Percentiles rank a stretch among this genome's conserved stretches.
phyloP scores from a whole-genome alignment of 1,140 invertebrate genomes.

The Pseudomyrmex sp. region DNA sequence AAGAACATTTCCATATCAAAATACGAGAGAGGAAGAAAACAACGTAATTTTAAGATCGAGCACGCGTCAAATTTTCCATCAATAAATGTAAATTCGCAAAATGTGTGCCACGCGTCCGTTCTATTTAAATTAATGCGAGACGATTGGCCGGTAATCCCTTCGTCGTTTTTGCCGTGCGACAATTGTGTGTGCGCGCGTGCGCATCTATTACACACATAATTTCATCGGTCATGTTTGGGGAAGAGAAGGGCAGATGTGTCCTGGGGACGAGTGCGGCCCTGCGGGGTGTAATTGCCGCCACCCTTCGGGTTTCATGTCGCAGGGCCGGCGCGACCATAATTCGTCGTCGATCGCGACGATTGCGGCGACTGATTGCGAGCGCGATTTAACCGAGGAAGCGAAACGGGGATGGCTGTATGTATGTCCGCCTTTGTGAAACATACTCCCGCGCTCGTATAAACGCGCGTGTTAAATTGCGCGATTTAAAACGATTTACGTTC shows the following conservation, averaged over 20 bases:
- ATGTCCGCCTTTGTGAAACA: slow-evolving; percentile 66
- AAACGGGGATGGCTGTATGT: slow-evolving; percentile 55
- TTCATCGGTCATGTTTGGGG: slow-evolving; percentile 17
- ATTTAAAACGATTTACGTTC: slow-evolving; percentile 68
- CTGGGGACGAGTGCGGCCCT: slow-evolving; percentile 42
- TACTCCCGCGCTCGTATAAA: slow-evolving; percentile 59
- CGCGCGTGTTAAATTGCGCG: slow-evolving; percentile 64
- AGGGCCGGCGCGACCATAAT: slow-evolving; percentile 72
- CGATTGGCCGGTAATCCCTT: slow-evolving; percentile 23
- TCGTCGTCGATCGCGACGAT: slow-evolving; percentile 70
- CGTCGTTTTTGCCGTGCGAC: slow-evolving; percentile 29
- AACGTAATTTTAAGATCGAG: background rate
- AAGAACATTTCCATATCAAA: background rate
- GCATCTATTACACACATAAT: slow-evolving; percentile 54
- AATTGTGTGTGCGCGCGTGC: background rate
- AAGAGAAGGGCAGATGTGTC: slow-evolving; percentile 42
- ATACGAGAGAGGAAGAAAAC: background rate
- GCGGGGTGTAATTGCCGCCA: slow-evolving; percentile 51
- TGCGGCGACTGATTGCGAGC: slow-evolving; percentile 69
- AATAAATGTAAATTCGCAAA: slow-evolving; percentile 18
- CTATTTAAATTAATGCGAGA: slow-evolving; percentile 41
- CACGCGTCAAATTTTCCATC: background rate
- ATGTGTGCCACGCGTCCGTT: background rate
- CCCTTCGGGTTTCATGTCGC: slow-evolving; percentile 53
- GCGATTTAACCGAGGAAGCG: slow-evolving; percentile 70